Evolutionary conservation across 1,140 invertebrate species (phyloP), one percentile per base, ranked within the genome.

Genomic region (Atta cephalotes): DNA sequence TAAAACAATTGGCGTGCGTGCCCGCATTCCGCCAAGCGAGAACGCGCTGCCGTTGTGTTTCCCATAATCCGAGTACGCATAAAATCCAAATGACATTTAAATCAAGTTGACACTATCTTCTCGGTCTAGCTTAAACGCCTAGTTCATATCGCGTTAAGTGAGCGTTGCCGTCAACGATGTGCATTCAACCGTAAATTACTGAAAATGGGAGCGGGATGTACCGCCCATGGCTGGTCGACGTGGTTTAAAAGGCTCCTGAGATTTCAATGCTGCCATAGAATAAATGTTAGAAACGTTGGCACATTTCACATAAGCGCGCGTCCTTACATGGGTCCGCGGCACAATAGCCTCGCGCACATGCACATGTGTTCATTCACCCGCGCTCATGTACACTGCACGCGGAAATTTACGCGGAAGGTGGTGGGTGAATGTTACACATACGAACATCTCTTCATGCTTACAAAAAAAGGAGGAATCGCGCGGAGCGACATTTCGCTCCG

Each of bases 151-250:
- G 53, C 68, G 39, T 82, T 82, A 82, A 74, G 70, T 82, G 62
- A 81, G 65, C 71, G 31, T 12, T 65, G 39, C 39, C 56, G 68
- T 35, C 68, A 25, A 82, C 66, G 53, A 74, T 60, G 80, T 31
- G 56, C 80, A 74, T 82, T 82, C 68, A 82, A 14, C 68, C 25
- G 56, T 82, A 82, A 82, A 82, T 82, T 82, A 82, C 80, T 60
- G 68, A 74, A 51, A 81, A 81, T 71, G 65, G 14, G 25, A 70
- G 31, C 78, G 77, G 18, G 53, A 45, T 21, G 63, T 35, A 49
- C 39, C 56, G 25, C 39, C 28, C 68, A 49, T 53, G 56, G 68
- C 28, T 1, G 53, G 39, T 14, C 56, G 66, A 62, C 21, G 79
- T 14, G 70, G 80, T 72, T 82, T 82, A 82, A 82, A 82, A 82